A percentile compares a stretch with the other conserved stretches of the same genome.
Conservation (phyloP, 2,113 vertebrate genomes). For the Rhegmatorhina hoffmannsi region DNA sequence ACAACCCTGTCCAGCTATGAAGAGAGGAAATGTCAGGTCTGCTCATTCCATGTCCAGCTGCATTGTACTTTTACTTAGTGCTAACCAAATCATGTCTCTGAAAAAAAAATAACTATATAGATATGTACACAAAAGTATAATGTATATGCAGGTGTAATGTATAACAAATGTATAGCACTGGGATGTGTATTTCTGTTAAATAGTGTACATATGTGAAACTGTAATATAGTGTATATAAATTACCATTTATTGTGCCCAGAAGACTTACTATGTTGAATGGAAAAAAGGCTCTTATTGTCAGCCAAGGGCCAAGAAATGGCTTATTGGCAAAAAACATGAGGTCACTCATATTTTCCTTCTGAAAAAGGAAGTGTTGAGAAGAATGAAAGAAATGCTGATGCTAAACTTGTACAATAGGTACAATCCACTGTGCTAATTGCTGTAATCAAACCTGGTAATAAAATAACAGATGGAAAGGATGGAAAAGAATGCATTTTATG, state of each 20-base stretch:
- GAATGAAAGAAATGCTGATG: not conserved
- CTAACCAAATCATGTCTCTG: not conserved
- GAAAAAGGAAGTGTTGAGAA: not conserved
- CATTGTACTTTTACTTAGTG: not conserved
- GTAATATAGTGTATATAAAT: not conserved
- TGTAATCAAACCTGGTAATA: slow-evolving; percentile 19
- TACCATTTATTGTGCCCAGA: not conserved
- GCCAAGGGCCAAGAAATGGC: not conserved
- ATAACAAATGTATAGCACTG: not conserved
- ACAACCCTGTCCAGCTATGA: not conserved
- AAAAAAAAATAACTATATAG: not conserved
- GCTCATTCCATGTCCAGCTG: not conserved
- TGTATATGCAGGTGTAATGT: not conserved
- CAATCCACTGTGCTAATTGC: not conserved
- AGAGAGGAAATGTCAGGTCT: not conserved
- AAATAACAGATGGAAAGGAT: not conserved
- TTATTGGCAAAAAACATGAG: not conserved
- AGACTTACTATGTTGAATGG: not conserved
- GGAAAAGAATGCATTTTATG: not conserved
- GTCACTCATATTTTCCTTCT: not conserved
- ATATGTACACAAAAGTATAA: not conserved
- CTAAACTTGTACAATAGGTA: not conserved
- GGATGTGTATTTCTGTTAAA: not conserved
- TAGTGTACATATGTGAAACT: not conserved
- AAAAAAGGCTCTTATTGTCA: not conserved